Evolutionary conservation across 2,888 invertebrate genomes (phyloP), one percentile per base, ranked within the genome.

Genomic region (Cheilosia soror): DNA sequence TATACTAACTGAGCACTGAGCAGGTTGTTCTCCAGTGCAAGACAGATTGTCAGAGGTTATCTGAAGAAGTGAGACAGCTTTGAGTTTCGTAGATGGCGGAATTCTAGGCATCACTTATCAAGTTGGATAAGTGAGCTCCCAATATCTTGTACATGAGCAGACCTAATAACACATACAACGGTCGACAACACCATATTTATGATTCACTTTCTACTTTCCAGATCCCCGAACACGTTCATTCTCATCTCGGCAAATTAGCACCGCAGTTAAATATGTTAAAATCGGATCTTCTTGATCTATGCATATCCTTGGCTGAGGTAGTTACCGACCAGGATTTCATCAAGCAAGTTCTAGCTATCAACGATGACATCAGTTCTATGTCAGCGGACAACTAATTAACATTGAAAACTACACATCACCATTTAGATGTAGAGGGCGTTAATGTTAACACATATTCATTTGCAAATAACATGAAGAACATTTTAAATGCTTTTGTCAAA

Each of bases 321-420:
- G 93, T 97, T 90, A 92, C 94, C 63, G 95, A 97, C 92, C 94
- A 95, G 88, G 93, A 94, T 80, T 98, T 96, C 91, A 94, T 97
- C 89, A 94, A 94, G 63, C 96, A 97, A 92, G 93, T 96, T 89
- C 93, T 97, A 88, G 94, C 95, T 88, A 96, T 97, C 90, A 97
- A 98, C 93, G 94, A 95, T 87, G 95, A 95, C 90, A 97, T 97
- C 90, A 95, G 95, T 91, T 94, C 94, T 89, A 94, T 97, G 93
- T 95, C 96, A 87, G 95, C 96, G 88, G 94, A 94, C 91, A 95
- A 95, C 93, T 95, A 94, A 94, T 76, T 83, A 71, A 83, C 71
- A 87, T 71, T 83, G 76, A 87, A 87, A 79, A 79, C 83, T 62
- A 27, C 72, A 20, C 66, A 83, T 75, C 87, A 76, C 75, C 69